These are phyloP conservation scores for Paramuricea clavata DNA, from an alignment of 92 coral and sea anemone species.

Conservation along the genomic window DNA sequence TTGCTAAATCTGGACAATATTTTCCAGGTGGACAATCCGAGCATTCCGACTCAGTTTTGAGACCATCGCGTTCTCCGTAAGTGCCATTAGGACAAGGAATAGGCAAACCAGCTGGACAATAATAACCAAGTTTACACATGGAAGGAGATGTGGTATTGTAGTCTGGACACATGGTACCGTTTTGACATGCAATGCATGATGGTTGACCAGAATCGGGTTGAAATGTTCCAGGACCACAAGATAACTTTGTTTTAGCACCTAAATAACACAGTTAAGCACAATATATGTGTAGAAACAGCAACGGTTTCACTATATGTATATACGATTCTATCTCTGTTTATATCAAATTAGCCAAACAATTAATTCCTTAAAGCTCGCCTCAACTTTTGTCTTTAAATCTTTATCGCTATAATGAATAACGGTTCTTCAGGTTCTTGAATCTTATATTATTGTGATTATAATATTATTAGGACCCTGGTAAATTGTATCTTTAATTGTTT, in stretches of 20 bases:
- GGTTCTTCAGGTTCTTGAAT: too few species aligned
- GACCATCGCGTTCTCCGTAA: slow-evolving; percentile 88
- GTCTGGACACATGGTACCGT: slow-evolving; percentile 93
- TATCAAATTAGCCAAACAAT: too few species aligned
- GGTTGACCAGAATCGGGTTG: slow-evolving; percentile 90
- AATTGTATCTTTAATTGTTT: too few species aligned
- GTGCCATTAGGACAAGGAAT: slow-evolving; percentile 92
- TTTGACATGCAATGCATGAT: slow-evolving; percentile 76
- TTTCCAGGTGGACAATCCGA: slow-evolving; percentile 90
- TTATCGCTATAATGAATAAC: too few species aligned
- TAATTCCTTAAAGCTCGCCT: too few species aligned
- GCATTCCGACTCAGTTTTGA: slow-evolving; percentile 71
- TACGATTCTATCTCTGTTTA: too few species aligned
- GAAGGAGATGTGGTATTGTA: slow-evolving; percentile 89
- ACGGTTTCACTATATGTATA: too few species aligned
- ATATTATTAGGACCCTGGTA: too few species aligned
- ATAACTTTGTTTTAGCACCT: slow-evolving; percentile 78
- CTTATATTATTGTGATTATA: too few species aligned
- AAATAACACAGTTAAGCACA: background rate
- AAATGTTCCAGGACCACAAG: slow-evolving; percentile 88
- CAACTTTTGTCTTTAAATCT: too few species aligned
- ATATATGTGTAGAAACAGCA: background rate
- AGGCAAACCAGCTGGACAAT: slow-evolving; percentile 89
- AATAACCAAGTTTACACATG: slow-evolving; percentile 85
- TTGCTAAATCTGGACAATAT: slow-evolving; percentile 81